Evolutionary conservation across 2,797 vertebrate species (phyloP).

Genomic region (Euphonia xanthogaster): DNA sequence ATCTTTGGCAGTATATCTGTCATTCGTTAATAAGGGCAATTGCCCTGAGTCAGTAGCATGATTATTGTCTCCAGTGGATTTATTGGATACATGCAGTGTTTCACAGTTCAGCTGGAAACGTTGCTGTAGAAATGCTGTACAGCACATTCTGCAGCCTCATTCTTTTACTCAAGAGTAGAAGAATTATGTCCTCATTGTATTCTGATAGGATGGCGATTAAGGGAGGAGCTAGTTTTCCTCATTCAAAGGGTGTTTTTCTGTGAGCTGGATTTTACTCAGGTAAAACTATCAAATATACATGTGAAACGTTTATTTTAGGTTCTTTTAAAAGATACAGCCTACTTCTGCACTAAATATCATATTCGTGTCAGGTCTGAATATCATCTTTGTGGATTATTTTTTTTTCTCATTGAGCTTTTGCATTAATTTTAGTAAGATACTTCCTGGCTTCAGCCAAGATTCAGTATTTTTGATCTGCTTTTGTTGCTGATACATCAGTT

Average conservation of each 20-base stretch:
- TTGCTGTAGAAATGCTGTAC: not conserved
- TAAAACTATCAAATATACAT: not conserved
- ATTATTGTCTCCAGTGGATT: slow-evolving; percentile 12
- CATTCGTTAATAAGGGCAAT: not conserved
- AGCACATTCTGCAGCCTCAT: not conserved
- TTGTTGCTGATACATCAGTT: not conserved
- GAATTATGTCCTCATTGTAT: not conserved
- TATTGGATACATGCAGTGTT: not conserved
- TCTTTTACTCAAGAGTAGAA: not conserved
- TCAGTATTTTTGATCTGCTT: not conserved
- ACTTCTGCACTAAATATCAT: not conserved
- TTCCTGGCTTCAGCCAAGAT: not conserved
- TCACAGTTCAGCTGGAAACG: not conserved
- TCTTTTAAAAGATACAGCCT: not conserved
- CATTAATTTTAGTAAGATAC: not conserved
- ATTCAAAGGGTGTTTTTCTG: not conserved
- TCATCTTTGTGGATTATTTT: not conserved
- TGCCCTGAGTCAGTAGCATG: not conserved
- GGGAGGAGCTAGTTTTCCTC: not conserved
- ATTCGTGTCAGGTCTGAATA: not conserved
- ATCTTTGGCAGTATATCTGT: not conserved
- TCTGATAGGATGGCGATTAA: not conserved
- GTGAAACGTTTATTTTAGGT: not conserved
- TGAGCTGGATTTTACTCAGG: not conserved
- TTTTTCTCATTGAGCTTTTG: not conserved